These are phyloP conservation scores for Takifugu bimaculatus DNA, from an alignment of 2,113 vertebrate genomes.

Conservation along the genomic window DNA sequence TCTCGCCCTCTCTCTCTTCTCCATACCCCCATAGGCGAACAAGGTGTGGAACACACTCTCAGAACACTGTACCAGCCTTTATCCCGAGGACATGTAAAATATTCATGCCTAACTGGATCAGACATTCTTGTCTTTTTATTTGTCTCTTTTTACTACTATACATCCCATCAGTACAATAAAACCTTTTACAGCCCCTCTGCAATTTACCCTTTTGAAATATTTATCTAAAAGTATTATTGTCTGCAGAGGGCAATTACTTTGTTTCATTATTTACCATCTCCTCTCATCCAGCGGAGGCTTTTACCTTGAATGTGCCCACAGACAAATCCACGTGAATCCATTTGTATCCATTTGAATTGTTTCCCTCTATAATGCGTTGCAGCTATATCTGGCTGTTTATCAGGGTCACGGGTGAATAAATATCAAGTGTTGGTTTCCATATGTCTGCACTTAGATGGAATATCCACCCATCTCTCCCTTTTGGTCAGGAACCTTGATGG, in stretches of 20 bases:
- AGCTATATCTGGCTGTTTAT: constrained; percentile 44
- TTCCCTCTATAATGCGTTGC: constrained; percentile 46
- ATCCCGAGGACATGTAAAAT: constrained; percentile 71
- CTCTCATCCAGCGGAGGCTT: constrained; percentile 55
- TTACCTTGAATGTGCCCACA: constrained; percentile 54
- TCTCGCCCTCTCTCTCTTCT: constrained; percentile 3
- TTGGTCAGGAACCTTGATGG: constrained; percentile 20
- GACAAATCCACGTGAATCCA: constrained; percentile 51
- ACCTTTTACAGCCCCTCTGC: constrained; percentile 68
- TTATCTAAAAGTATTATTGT: constrained; percentile 76
- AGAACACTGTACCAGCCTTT: constrained; percentile 51
- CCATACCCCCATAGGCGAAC: constrained; percentile 41
- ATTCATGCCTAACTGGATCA: constrained; percentile 65
- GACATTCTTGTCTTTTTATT: constrained; percentile 62
- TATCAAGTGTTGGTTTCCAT: constrained; percentile 25
- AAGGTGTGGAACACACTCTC: constrained; percentile 33
- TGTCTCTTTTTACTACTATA: constrained; percentile 65
- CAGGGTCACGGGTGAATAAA: constrained; percentile 38
- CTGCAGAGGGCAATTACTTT: constrained; percentile 72
- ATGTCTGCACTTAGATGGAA: constrained; percentile 21
- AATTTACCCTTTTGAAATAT: constrained; percentile 77
- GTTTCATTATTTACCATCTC: constrained; percentile 75
- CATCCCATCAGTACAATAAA: constrained; percentile 68
- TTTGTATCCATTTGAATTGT: constrained; percentile 65
- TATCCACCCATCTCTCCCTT: constrained; percentile 2